Base-by-base conservation (phyloP, 2,888 invertebrate species). In the Dicranocentrus wangi region DNA sequence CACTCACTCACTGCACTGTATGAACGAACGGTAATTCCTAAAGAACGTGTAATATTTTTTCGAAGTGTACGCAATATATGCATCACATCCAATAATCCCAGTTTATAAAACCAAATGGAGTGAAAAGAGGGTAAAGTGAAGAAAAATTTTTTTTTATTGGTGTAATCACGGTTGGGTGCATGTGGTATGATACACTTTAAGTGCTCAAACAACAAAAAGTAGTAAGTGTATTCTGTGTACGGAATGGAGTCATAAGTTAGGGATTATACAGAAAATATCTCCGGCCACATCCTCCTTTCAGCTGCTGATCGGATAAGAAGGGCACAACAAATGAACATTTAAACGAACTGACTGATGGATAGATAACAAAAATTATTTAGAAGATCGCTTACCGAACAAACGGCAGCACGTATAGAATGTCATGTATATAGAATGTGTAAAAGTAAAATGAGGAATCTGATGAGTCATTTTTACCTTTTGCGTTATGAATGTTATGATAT, bases 401-500 rank as follows among this genome's bases (percentile, higher is more conserved):
- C 27, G 68, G 27, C 69, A 32, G 7, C 17, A 32, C 69, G 32
- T 70, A 70, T 27, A 23, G 27, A 23, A 58, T 42, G 39, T 55
- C 55, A 69, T 28, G 27, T 17, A 32, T 13, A 7, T 42, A 39
- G 17, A 58, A 28, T 25, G 17, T 17, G 17, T n/a, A n/a, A 58
- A 58, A 25, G 8, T 8, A 58, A 58, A 13, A 58, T 58, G 58
- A 58, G 25, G 58, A 58, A 58, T 58, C 19, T 70, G 93, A 70
- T 55, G 51, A 55, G 32, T 70, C 32, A 28, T 71, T 23, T 58
- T 61, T 19, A 53, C 28, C 63, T 25, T 51, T 27, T 21, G 39
- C 39, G 13, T 5, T 39, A 39, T 39, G 13, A 39, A 39, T 39
- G 13, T 39, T 39, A 8, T 39, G 5, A 13, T 39, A 13, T 5